Evolutionary conservation across 2,888 invertebrate species (phyloP), one percentile per base, ranked within the genome.

Genomic region (Cheilosia pagana): DNA sequence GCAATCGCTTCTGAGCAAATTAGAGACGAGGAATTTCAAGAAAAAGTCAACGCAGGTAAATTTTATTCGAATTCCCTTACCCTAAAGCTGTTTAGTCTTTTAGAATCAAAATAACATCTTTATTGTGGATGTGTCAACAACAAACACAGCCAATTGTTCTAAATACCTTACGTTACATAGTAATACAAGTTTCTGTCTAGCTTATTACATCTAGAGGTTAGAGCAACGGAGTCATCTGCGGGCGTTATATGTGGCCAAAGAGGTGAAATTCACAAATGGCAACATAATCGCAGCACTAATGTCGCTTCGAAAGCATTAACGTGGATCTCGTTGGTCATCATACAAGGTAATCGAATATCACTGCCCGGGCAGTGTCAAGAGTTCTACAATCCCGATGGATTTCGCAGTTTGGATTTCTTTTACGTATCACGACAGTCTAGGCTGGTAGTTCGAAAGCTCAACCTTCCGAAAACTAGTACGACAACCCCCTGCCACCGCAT

Each of bases 281-380:
- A 16, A 59, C 8, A 12, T 71, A 71, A 14, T 31, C 39, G 0
- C 23, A 1, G 12, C 60, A 55, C 4, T 19, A 12, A 28, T 39
- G 45, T 19, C 28, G 79, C 8, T 87, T 85, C 41, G 31, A 67
- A 8, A 62, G 76, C n/a, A 23, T 87, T 6, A 68, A 81, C 10
- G 1, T 87, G 10, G 85, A 87, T 35, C 14, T 81, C 0, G 65
- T 87, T 35, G 77, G 77, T 6, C 78, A 21, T 41, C 48, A 2
- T 62, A 7, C 31, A 59, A n/a, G 28, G 28, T 28, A 28, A 28
- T 28, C 23, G 23, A 23, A n/a, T n/a, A n/a, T n/a, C n/a, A n/a
- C n/a, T n/a, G n/a, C n/a, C n/a, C n/a, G n/a, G n/a, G n/a, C n/a
- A n/a, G n/a, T n/a, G n/a, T n/a, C n/a, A n/a, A n/a, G n/a, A n/a